Evolutionary conservation across 2,797 vertebrate species (phyloP), one percentile per base, ranked within the genome.

Genomic region (Xiphorhynchus erythropygius): DNA sequence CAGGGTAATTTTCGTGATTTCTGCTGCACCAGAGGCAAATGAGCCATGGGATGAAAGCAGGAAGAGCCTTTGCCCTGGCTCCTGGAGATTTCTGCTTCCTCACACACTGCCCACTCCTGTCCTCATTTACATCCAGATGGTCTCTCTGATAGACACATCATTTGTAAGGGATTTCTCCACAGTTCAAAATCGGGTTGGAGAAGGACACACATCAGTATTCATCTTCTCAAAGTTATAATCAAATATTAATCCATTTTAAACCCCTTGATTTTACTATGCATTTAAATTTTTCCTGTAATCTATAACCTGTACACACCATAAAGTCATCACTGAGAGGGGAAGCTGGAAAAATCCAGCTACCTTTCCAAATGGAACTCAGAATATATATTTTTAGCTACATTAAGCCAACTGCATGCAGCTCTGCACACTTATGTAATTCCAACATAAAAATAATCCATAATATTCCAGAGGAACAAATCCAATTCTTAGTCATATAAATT

Each of bases 361-460:
- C 90, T 96, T 97, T 97, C 97, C 97, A 97, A 97, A 95, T 97
- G 84, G 96, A 98, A 98, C 97, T 96, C 96, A 94, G 96, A 96
- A 96, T 91, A 96, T 97, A 75, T 97, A 97, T 98, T 98, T 98
- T 98, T 98, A 98, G 97, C 96, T 97, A 97, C 96, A 97, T 98
- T 97, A 98, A 98, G 95, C 97, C 97, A 97, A 96, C 95, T 93
- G 97, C 95, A 97, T 96, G 96, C 97, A 97, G 95, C 94, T 97
- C 95, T 93, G 97, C 97, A 98, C 97, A 94, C 96, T 97, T 97
- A 97, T 97, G 96, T 97, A 97, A 98, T 96, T 98, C 96, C 97
- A 97, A 97, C 97, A 97, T 98, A 98, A 98, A 98, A 97, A 97
- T 97, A 98, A 98, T 98, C 98, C 96, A 94, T 97, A 98, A 97